Evolutionary conservation across 2,113 vertebrate species (phyloP).

Genomic region (Octodon degus): DNA sequence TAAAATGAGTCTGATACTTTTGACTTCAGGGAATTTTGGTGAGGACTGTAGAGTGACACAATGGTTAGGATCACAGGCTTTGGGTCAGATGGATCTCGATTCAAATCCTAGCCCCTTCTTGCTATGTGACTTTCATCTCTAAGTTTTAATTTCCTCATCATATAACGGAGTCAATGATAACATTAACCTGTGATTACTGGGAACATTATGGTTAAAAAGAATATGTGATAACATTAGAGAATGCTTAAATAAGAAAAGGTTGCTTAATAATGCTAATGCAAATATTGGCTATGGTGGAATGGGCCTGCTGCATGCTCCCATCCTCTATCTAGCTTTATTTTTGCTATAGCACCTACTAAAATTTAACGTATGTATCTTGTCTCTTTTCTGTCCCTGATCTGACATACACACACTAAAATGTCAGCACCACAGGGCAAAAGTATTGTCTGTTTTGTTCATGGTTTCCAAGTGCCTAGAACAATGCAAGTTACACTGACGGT

Average conservation of each 20-base stretch:
- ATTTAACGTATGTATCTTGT: constrained; percentile 9
- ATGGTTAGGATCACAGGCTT: constrained; percentile 3
- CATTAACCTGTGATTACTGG: background rate
- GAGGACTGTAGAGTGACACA: constrained; percentile 6
- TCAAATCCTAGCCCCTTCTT: background rate
- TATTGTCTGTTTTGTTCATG: constrained; percentile 55
- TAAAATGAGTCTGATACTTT: constrained; percentile 48
- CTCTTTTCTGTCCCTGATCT: constrained; percentile 36
- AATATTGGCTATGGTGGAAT: background rate
- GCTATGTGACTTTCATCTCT: constrained; percentile 31
- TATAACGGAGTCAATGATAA: constrained; percentile 11
- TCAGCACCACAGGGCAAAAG: constrained; percentile 20
- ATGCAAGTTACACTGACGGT: background rate
- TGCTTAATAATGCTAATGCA: constrained; percentile 18
- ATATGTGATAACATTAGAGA: constrained; percentile 27
- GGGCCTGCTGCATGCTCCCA: background rate
- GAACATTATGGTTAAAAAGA: constrained; percentile 33
- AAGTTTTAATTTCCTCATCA: constrained; percentile 29
- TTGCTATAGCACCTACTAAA: constrained; percentile 20
- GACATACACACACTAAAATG: constrained; percentile 5
- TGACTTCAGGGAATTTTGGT: constrained; percentile 11
- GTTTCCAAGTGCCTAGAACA: constrained; percentile 46
- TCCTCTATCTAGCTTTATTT: constrained; percentile 19
- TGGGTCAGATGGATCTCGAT: background rate
- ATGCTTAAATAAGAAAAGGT: constrained; percentile 49